Percentiles rank a stretch among this genome's conserved stretches.
phyloP scores from a whole-genome alignment of 2,113 vertebrate genomes.

The Odontesthes bonariensis region DNA sequence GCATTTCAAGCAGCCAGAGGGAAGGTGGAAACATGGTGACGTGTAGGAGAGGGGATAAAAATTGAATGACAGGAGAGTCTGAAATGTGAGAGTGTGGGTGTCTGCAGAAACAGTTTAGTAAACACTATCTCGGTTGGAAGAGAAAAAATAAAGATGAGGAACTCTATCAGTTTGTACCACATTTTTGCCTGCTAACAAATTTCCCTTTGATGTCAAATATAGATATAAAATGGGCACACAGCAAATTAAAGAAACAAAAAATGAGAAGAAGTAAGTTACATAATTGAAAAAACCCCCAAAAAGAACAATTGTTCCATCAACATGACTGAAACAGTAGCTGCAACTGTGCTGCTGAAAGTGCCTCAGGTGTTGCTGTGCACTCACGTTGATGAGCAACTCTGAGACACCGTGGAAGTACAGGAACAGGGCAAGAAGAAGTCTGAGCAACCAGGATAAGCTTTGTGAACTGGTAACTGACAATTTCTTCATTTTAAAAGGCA shows the following conservation, averaged over 20 bases:
- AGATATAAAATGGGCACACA: too few relatives aligned
- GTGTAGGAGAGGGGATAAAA: neutral
- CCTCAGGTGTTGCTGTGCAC: constrained; percentile 13
- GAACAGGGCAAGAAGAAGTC: neutral
- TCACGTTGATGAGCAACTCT: constrained; percentile 15
- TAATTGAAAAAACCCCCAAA: neutral
- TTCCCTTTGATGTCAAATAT: too few relatives aligned
- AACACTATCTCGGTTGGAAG: neutral
- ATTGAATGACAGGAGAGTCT: constrained; percentile 21
- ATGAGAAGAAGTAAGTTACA: neutral
- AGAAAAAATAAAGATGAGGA: neutral
- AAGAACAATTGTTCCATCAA: neutral
- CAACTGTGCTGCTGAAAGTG: constrained; percentile 2
- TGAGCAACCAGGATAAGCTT: neutral
- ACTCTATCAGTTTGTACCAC: too few relatives aligned
- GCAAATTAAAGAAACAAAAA: neutral
- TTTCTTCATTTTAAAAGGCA: neutral
- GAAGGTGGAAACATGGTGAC: constrained; percentile 15
- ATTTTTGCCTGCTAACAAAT: neutral
- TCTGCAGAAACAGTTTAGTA: constrained; percentile 8
- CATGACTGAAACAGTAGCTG: neutral
- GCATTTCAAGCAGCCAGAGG: constrained; percentile 33
- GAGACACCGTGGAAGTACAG: neutral
- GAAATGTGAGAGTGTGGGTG: constrained; percentile 11
- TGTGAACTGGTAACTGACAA: neutral